phyloP scores from a whole-genome alignment of 2,113 vertebrate species.

The Hydrolagus affinis region DNA sequence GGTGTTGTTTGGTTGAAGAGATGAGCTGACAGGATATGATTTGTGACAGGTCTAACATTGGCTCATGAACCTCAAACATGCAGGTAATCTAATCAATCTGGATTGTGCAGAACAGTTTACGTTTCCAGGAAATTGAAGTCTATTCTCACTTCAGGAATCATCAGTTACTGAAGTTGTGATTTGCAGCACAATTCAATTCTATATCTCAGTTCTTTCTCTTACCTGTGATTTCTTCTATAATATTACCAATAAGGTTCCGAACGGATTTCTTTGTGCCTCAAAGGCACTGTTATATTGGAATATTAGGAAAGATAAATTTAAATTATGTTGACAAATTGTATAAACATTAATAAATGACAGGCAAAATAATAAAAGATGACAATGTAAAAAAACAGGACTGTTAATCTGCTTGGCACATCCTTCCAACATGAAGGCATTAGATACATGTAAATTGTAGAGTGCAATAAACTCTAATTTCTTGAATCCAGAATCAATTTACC shows the following conservation, averaged over 20 bases:
- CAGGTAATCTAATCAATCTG: conserved; percentile 18
- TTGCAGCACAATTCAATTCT: neutral
- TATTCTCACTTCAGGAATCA: neutral
- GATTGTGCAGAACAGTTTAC: neutral
- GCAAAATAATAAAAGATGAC: neutral
- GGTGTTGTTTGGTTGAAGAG: neutral
- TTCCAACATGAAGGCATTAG: too few relatives aligned
- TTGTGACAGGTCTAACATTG: neutral
- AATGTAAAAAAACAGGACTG: too few relatives aligned
- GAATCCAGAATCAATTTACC: too few relatives aligned
- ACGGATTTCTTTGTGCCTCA: neutral
- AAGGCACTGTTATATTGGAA: too few relatives aligned
- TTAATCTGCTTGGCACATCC: too few relatives aligned
- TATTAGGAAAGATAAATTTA: too few relatives aligned
- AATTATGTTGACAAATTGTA: neutral
- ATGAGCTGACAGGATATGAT: conserved; percentile 18
- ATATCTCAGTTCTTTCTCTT: neutral
- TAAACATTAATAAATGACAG: neutral
- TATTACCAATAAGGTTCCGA: neutral
- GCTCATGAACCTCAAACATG: neutral
- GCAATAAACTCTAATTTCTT: too few relatives aligned
- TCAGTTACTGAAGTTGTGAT: conserved; percentile 4
- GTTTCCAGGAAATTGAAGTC: conserved; percentile 1
- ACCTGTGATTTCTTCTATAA: neutral
- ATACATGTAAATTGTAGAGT: too few relatives aligned